phyloP scores from a whole-genome alignment of 2,113 vertebrate genomes.

The Silurus asotus region DNA sequence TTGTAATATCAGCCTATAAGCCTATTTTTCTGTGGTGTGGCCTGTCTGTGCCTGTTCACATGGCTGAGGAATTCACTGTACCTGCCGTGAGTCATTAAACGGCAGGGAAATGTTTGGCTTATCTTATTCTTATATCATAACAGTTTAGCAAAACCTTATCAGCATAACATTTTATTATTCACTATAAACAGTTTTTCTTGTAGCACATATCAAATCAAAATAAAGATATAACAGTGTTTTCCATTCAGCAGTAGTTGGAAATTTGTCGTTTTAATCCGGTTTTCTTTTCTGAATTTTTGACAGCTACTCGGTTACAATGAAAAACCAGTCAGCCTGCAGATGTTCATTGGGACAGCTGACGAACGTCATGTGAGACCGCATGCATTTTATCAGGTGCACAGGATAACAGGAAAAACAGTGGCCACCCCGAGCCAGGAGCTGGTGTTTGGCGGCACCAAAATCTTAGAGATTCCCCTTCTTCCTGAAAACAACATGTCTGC shows the following conservation, averaged over 20 bases:
- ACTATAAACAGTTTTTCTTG: background rate
- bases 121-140: background rate
- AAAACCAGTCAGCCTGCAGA: slow-evolving; percentile 83
- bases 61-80: background rate
- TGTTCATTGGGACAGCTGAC: slow-evolving; percentile 96
- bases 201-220: background rate
- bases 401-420: slow-evolving; percentile 94
- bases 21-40: slow-evolving; percentile 3
- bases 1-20: slow-evolving; percentile 7
- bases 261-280: background rate
- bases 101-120: background rate
- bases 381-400: slow-evolving; percentile 94
- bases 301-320: slow-evolving; percentile 87
- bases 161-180: background rate
- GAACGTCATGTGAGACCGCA: slow-evolving; percentile 89
- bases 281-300: slow-evolving; percentile 35
- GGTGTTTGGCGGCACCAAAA: slow-evolving; percentile 79
- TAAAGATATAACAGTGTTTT: background rate
- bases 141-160: background rate
- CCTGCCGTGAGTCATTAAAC: background rate
- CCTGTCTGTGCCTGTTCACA: background rate
- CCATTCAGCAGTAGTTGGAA: background rate
- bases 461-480: slow-evolving; percentile 92
- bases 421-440: slow-evolving; percentile 90
- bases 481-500: slow-evolving; percentile 91